Evolutionary conservation across 1,140 invertebrate species (phyloP).

Genomic region (Psilanteris sp.): DNA sequence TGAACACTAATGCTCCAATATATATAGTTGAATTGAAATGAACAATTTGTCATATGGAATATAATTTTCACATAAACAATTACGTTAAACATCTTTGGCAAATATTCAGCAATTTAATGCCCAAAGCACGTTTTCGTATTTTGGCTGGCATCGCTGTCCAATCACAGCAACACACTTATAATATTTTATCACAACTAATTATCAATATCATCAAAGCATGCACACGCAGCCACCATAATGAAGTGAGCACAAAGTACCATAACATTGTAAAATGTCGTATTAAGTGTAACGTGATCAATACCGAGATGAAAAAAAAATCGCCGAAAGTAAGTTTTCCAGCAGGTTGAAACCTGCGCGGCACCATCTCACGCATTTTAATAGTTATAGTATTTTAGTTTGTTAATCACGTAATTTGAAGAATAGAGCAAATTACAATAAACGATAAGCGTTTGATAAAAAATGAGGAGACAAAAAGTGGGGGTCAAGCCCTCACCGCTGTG

Average conservation of each 20-base stretch:
- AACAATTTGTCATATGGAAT: no score
- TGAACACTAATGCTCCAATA: no score
- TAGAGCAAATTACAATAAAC: neutral
- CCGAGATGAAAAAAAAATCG: conserved; percentile 21
- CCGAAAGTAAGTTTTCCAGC: neutral
- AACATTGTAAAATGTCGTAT: conserved; percentile 44
- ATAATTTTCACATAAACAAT: no score
- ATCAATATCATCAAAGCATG: neutral
- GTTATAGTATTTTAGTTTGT: no score
- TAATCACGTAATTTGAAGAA: no score
- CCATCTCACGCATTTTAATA: no score
- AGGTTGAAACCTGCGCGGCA: no score
- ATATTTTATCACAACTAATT: conserved; percentile 11
- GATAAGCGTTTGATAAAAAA: neutral
- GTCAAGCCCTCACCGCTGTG: conserved; percentile 87
- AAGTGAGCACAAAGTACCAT: conserved; percentile 12
- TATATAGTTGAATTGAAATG: no score
- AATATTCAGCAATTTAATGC: no score
- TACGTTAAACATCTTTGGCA: no score
- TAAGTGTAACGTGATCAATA: conserved; percentile 35
- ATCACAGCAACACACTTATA: neutral
- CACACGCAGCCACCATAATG: conserved; percentile 7
- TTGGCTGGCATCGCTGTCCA: no score
- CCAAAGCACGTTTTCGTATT: no score
- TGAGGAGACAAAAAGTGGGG: neutral